Evolutionary conservation across 2,888 invertebrate species (phyloP).

Genomic region (Barypeithes pellucidus): DNA sequence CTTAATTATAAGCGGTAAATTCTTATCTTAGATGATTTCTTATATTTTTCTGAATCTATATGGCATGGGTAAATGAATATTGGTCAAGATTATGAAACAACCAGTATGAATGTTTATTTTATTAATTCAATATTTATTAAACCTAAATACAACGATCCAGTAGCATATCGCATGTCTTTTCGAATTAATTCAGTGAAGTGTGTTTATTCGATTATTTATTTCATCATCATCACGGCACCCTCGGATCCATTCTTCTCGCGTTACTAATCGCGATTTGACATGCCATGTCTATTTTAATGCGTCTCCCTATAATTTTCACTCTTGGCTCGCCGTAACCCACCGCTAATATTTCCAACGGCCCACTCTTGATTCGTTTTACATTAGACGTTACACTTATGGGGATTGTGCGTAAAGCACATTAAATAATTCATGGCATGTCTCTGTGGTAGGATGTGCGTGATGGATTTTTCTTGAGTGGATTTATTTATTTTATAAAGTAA

Average conservation of each 20-base stretch:
- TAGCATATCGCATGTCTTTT: constrained; percentile 65
- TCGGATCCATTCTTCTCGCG: constrained; percentile 61
- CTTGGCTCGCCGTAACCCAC: constrained; percentile 37
- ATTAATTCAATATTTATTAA: constrained; percentile 10
- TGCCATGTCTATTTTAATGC: constrained; percentile 67
- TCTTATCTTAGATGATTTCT: no score
- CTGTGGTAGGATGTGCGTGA: constrained; percentile 10
- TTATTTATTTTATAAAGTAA: constrained; percentile 21
- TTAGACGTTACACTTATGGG: constrained; percentile 40
- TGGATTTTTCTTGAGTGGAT: neutral
- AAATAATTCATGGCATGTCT: constrained; percentile 49
- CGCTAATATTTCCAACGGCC: constrained; percentile 40
- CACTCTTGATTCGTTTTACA: constrained; percentile 53
- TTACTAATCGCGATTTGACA: constrained; percentile 70
- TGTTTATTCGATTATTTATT: constrained; percentile 70
- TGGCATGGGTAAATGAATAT: no score
- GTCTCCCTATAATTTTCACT: constrained; percentile 56
- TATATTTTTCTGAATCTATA: no score
- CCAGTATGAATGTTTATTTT: neutral
- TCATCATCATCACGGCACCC: constrained; percentile 60
- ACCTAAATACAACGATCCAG: constrained; percentile 21
- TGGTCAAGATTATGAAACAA: no score
- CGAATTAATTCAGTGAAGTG: constrained; percentile 68
- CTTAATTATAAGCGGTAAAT: no score
- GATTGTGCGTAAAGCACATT: constrained; percentile 34